A percentile compares a stretch with the other conserved stretches of the same genome.
Conservation (phyloP, 92 coral and sea anemone genomes). For the Bergia sp. region DNA sequence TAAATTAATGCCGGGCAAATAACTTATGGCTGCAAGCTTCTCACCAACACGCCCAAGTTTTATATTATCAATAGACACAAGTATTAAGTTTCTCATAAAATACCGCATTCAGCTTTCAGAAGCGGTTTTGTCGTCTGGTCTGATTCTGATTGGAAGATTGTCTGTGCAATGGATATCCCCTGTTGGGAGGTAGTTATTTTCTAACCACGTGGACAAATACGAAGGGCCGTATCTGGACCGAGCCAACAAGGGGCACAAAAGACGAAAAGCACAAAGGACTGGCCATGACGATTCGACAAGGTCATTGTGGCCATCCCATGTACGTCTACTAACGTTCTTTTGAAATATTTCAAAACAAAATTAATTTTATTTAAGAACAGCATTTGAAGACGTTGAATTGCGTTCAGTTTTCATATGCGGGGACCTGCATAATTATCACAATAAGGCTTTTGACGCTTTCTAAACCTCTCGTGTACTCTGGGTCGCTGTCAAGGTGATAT, state of each 20-base stretch:
- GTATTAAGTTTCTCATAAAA: conserved; percentile 78
- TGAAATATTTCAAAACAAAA: background rate
- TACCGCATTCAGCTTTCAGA: conserved; percentile 66
- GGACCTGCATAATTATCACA: background rate
- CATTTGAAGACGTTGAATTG: background rate
- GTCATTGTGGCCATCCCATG: background rate
- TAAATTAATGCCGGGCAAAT: conserved; percentile 76
- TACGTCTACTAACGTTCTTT: too few relatives aligned
- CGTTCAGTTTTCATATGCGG: background rate
- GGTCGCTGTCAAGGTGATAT: background rate
- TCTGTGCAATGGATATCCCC: conserved; percentile 48
- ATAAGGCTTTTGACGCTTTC: background rate
- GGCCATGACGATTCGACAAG: background rate
- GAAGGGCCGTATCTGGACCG: background rate
- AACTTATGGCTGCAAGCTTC: conserved; percentile 47
- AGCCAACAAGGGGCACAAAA: conserved; percentile 25
- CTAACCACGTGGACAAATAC: conserved; percentile 44
- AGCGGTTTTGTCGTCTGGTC: conserved; percentile 83
- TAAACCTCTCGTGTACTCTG: background rate
- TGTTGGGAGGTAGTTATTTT: conserved; percentile 27
- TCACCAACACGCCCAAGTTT: conserved; percentile 47
- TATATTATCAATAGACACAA: conserved; percentile 59
- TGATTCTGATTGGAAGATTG: conserved; percentile 48
- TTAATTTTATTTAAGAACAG: background rate
- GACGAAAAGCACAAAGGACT: background rate